Evolutionary conservation across 2,797 vertebrate genomes (phyloP).

Genomic region (Columba guinea): DNA sequence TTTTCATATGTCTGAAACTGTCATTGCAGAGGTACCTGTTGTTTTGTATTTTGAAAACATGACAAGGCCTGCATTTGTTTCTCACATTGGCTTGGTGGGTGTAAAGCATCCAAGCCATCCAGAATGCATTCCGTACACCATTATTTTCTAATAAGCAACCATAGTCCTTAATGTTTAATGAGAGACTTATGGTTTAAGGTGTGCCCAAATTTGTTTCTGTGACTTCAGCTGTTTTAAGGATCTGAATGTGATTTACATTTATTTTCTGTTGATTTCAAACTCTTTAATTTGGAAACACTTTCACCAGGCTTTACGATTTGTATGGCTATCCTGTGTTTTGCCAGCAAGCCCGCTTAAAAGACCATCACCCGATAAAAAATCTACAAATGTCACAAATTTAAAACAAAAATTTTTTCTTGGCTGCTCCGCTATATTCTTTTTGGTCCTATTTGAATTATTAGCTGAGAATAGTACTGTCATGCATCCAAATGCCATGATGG

Average conservation of each 20-base stretch:
- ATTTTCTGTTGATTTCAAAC: neutral
- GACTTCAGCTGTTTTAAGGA: neutral
- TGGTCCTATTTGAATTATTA: conserved; percentile 15
- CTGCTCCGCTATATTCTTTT: neutral
- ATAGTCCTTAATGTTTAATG: neutral
- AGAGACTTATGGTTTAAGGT: neutral
- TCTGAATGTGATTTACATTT: neutral
- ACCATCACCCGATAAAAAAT: neutral
- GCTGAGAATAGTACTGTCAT: conserved; percentile 9
- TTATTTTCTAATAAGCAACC: neutral
- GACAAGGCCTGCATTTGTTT: neutral
- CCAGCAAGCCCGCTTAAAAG: neutral
- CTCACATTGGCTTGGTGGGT: neutral
- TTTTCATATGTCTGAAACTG: neutral
- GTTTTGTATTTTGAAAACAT: neutral
- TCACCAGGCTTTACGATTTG: neutral
- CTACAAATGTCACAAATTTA: neutral
- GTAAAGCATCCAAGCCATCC: neutral
- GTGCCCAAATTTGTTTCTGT: neutral
- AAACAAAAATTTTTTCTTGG: conserved; percentile 14
- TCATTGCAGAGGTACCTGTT: neutral
- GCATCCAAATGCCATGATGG: neutral
- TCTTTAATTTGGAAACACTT: neutral
- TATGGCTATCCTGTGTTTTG: neutral
- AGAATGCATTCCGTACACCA: neutral